phyloP scores from a whole-genome alignment of 2,113 vertebrate species.

The Ptilorrhoa leucosticta region DNA sequence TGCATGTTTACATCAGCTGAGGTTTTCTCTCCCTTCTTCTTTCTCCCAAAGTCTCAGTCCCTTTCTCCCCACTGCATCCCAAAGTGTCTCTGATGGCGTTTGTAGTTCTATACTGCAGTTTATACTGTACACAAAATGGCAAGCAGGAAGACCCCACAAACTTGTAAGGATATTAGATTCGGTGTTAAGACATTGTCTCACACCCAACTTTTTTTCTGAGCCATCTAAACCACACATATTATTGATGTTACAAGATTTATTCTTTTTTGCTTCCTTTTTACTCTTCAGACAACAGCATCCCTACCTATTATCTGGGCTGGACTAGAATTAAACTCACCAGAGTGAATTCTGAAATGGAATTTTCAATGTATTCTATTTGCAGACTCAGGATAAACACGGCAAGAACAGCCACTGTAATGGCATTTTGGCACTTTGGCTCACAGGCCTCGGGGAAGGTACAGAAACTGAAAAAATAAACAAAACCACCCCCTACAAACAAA shows the following conservation, averaged over 20 bases:
- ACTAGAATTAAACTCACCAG: not conserved
- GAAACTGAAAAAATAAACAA: not conserved
- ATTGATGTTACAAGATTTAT: not conserved
- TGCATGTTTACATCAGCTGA: not conserved
- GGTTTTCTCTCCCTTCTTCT: not conserved
- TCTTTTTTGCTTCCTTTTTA: not conserved
- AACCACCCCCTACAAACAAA: not conserved
- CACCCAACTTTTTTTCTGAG: not conserved
- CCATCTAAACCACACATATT: not conserved
- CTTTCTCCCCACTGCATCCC: not conserved
- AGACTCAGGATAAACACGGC: not conserved
- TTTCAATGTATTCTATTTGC: not conserved
- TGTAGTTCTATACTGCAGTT: not conserved
- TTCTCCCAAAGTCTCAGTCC: not conserved
- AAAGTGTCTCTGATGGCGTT: not conserved
- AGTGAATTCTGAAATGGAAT: not conserved
- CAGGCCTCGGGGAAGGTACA: not conserved
- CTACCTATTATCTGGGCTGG: not conserved
- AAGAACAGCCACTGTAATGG: not conserved
- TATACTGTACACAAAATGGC: not conserved
- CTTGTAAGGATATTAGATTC: not conserved
- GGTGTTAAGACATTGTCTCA: not conserved
- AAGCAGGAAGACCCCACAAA: rapidly evolving
- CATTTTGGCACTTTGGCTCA: not conserved
- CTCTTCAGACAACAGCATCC: not conserved